Conservation (phyloP, 2,113 vertebrate genomes). For the Centropristis striata region DNA sequence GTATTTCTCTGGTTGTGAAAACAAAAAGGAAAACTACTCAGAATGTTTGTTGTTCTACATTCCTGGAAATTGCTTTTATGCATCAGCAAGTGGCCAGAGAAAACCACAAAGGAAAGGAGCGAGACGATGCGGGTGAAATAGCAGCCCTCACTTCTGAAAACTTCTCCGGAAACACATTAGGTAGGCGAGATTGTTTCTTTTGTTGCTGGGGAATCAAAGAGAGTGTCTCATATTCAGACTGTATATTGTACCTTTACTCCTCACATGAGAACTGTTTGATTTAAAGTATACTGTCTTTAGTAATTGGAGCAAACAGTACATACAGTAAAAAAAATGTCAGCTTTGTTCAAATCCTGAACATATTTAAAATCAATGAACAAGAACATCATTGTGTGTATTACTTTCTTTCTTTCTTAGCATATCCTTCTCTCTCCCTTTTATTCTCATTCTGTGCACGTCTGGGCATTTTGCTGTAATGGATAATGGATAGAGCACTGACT, state of each 20-base stretch:
- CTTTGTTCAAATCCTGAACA: not conserved
- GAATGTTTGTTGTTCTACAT: not conserved
- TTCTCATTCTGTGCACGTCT: slow-evolving; percentile 45
- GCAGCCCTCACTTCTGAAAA: not conserved
- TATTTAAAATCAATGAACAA: slow-evolving; percentile 26
- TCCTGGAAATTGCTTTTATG: not conserved
- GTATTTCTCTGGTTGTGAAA: not conserved
- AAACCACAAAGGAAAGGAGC: not conserved
- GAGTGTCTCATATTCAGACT: not conserved
- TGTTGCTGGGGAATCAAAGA: slow-evolving; percentile 14
- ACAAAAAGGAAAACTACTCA: not conserved
- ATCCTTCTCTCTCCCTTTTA: slow-evolving; percentile 28
- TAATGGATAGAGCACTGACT: slow-evolving; percentile 43
- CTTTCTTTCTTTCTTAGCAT: not conserved
- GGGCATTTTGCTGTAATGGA: slow-evolving; percentile 48
- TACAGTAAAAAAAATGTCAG: not conserved
- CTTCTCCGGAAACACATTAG: not conserved
- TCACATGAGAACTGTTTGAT: not conserved
- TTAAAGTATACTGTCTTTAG: not conserved
- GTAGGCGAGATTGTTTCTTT: not conserved
- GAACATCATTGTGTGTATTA: not conserved
- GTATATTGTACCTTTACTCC: not conserved
- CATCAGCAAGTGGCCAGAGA: not conserved
- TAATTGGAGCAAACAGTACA: not conserved
- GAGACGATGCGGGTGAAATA: slow-evolving; percentile 1